Evolutionary conservation across 2,888 invertebrate genomes (phyloP).

Genomic region (Eilema griseolum): DNA sequence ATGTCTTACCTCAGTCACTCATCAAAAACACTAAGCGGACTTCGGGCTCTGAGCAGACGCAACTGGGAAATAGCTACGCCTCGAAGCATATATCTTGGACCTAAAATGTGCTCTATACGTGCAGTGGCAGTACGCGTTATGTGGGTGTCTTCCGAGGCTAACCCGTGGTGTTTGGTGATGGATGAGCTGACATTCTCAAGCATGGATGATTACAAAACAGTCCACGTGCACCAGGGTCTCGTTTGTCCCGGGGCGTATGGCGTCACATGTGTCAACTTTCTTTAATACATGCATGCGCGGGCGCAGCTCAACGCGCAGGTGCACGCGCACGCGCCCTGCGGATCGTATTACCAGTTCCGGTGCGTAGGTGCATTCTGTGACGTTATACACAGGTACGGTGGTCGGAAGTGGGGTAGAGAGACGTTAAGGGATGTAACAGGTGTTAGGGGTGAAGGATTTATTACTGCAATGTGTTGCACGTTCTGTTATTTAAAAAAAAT

Average conservation of each 20-base stretch:
- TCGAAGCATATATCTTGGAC: no score
- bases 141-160: no score
- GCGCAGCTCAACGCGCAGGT: conserved; percentile 7
- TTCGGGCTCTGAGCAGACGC: no score
- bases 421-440: conserved; percentile 6
- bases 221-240: no score
- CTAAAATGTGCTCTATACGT: no score
- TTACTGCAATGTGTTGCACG: neutral
- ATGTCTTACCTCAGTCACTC: no score
- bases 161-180: no score
- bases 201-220: no score
- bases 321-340: conserved; percentile 10
- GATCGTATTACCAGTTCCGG: conserved; percentile 10
- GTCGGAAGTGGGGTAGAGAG: neutral
- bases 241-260: conserved; percentile 7
- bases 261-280: conserved; percentile 26
- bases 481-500: neutral
- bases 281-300: conserved; percentile 11
- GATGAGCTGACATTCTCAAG: no score
- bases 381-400: neutral
- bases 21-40: no score
- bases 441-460: neutral
- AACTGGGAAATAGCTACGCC: no score
- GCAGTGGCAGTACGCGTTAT: no score
- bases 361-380: conserved; percentile 1